Percentiles rank a stretch among this genome's conserved stretches.
phyloP scores from a whole-genome alignment of 2,888 invertebrate species.

The Erebia aethiops region DNA sequence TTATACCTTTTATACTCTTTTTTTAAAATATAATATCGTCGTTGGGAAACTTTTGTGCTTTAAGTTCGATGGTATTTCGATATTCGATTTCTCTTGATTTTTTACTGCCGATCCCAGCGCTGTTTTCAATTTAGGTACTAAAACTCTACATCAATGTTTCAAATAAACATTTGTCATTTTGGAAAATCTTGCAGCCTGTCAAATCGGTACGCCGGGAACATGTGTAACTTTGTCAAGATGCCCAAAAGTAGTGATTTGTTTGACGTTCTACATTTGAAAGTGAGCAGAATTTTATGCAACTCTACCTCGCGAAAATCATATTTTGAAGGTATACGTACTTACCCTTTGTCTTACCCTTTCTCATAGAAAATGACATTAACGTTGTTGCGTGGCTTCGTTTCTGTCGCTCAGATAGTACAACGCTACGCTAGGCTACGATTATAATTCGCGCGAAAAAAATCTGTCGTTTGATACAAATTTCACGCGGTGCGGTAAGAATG shows the following conservation, averaged over 20 bases:
- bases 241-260: neutral
- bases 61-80: neutral
- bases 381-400: no score
- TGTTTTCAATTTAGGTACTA: neutral
- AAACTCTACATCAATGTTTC: no score
- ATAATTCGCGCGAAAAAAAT: no score
- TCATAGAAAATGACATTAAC: no score
- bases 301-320: neutral
- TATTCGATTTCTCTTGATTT: neutral
- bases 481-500: no score
- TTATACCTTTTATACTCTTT: slow-evolving; percentile 10
- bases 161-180: neutral
- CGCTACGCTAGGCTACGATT: no score
- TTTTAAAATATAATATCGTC: neutral
- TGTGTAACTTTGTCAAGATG: slow-evolving; percentile 1
- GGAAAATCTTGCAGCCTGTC: neutral
- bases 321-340: neutral
- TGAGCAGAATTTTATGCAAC: neutral
- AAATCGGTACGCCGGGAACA: neutral
- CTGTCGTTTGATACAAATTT: no score
- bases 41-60: slow-evolving; percentile 8
- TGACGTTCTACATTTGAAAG: neutral
- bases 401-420: no score
- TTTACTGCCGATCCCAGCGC: neutral
- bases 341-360: no score